Evolutionary conservation across 2,113 vertebrate species (phyloP).

Genomic region (Clinocottus analis): DNA sequence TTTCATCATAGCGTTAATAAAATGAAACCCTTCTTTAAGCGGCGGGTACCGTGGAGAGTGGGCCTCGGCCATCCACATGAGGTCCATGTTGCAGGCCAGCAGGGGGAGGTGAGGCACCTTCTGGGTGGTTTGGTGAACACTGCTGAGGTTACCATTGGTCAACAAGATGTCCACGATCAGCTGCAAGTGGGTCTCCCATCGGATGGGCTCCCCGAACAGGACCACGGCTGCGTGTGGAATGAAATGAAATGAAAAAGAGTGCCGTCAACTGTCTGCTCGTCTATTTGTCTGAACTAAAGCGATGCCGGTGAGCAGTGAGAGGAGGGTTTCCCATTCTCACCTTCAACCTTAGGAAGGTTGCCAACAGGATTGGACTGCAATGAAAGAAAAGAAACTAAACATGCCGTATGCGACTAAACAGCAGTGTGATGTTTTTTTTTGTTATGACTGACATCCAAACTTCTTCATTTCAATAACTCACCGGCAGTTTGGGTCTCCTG

Average conservation of each 20-base stretch:
- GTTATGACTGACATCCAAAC: neutral
- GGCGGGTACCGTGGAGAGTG: slow-evolving; percentile 86
- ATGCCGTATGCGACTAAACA: neutral
- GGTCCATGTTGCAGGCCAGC: slow-evolving; percentile 93
- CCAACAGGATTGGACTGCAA: slow-evolving; percentile 85
- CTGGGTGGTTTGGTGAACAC: slow-evolving; percentile 70
- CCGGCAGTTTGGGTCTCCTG: slow-evolving; percentile 85
- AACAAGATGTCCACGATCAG: slow-evolving; percentile 89
- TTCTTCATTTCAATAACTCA: slow-evolving; percentile 64
- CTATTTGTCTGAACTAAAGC: neutral
- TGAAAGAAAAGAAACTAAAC: slow-evolving; percentile 35
- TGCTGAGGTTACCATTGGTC: slow-evolving; percentile 88
- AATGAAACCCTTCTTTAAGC: neutral
- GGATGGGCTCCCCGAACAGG: slow-evolving; percentile 91
- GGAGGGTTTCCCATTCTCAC: slow-evolving; percentile 67
- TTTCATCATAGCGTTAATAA: neutral
- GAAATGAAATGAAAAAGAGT: neutral
- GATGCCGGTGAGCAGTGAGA: neutral
- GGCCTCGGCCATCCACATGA: slow-evolving; percentile 94
- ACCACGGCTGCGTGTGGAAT: slow-evolving; percentile 82
- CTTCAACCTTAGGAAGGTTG: slow-evolving; percentile 89
- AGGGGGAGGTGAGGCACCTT: slow-evolving; percentile 87
- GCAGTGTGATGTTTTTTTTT: neutral
- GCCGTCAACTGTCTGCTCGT: neutral
- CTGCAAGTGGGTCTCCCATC: slow-evolving; percentile 95